These are phyloP conservation scores for Cryptoblepharus egeriae DNA, from an alignment of 2,797 vertebrate species.

Conservation along the genomic window DNA sequence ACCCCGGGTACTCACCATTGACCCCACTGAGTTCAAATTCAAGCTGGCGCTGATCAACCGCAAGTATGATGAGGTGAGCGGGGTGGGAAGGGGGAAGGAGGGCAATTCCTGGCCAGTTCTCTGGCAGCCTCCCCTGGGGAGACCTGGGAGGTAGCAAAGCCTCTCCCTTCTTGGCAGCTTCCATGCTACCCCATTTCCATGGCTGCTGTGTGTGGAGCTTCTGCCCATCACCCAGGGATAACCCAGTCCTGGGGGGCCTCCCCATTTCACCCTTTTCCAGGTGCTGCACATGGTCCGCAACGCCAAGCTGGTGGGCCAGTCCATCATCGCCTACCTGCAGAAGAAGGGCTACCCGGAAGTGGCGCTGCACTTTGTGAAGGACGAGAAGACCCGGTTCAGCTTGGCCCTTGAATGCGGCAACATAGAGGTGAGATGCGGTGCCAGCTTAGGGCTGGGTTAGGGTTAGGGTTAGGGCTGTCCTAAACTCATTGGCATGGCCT, in stretches of 20 bases:
- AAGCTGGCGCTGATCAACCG: constrained; percentile 95
- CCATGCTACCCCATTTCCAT: too few relatives aligned
- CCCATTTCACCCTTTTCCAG: constrained; percentile 72
- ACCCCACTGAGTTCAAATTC: constrained; percentile 97
- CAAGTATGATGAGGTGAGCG: constrained; percentile 93
- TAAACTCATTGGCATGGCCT: too few relatives aligned
- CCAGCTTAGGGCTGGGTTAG: too few relatives aligned
- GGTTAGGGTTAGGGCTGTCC: not conserved
- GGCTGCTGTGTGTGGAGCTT: too few relatives aligned
- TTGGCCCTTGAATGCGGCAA: constrained; percentile 96
- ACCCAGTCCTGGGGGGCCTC: too few relatives aligned
- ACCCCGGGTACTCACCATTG: constrained; percentile 93
- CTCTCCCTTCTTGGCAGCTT: too few relatives aligned
- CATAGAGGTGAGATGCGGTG: constrained; percentile 85
- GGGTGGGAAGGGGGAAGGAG: too few relatives aligned
- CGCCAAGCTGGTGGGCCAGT: constrained; percentile 96
- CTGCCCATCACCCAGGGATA: not conserved
- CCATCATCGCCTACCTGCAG: constrained; percentile 98
- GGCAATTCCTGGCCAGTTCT: not conserved
- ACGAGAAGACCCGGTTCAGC: constrained; percentile 96
- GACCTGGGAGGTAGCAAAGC: not conserved
- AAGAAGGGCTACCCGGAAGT: constrained; percentile 98
- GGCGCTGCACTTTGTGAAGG: constrained; percentile 95
- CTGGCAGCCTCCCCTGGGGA: too few relatives aligned
- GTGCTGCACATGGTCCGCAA: constrained; percentile 98